These are phyloP conservation scores for Acipenser transmontanus DNA, from an alignment of 2,797 vertebrate species.

Conservation along the genomic window DNA sequence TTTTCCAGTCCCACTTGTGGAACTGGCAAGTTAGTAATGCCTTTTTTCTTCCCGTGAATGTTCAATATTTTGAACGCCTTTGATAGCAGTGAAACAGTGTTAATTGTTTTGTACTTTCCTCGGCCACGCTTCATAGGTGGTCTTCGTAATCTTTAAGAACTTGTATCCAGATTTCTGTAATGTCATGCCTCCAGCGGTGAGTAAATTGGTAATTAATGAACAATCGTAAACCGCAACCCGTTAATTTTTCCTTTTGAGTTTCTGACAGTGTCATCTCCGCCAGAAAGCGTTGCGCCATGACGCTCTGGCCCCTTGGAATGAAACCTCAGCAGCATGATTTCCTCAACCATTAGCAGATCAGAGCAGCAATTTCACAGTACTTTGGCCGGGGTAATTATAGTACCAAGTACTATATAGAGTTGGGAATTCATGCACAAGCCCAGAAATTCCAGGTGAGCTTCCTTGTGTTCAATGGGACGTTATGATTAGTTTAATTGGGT, in stretches of 20 bases:
- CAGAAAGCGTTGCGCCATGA: conserved; percentile 68
- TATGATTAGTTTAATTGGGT: conserved; percentile 99
- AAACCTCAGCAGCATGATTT: conserved; percentile 71
- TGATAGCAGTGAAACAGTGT: conserved; percentile 70
- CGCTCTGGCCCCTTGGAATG: conserved; percentile 62
- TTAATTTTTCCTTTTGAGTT: conserved; percentile 71
- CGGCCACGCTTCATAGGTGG: conserved; percentile 77
- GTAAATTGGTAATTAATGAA: conserved; percentile 86
- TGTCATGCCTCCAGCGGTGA: conserved; percentile 71
- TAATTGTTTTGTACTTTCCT: conserved; percentile 83
- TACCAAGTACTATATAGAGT: conserved; percentile 64
- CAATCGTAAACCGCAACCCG: conserved; percentile 69
- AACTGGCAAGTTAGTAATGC: conserved; percentile 62
- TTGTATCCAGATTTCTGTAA: conserved; percentile 76
- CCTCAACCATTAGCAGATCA: conserved; percentile 98
- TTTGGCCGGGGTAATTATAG: conserved; percentile 99
- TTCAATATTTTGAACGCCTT: conserved; percentile 70
- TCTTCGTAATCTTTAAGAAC: conserved; percentile 84
- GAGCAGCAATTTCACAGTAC: conserved; percentile 98
- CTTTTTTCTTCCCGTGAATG: conserved; percentile 58
- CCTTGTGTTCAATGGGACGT: conserved; percentile 97
- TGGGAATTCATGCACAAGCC: conserved; percentile 67
- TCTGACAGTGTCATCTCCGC: conserved; percentile 65
- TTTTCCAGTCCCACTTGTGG: conserved; percentile 69
- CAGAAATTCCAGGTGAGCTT: conserved; percentile 90